Percentiles rank a stretch among this genome's conserved stretches.
phyloP scores from a whole-genome alignment of 2,888 invertebrate genomes.

The Torymus aiolomorphi region DNA sequence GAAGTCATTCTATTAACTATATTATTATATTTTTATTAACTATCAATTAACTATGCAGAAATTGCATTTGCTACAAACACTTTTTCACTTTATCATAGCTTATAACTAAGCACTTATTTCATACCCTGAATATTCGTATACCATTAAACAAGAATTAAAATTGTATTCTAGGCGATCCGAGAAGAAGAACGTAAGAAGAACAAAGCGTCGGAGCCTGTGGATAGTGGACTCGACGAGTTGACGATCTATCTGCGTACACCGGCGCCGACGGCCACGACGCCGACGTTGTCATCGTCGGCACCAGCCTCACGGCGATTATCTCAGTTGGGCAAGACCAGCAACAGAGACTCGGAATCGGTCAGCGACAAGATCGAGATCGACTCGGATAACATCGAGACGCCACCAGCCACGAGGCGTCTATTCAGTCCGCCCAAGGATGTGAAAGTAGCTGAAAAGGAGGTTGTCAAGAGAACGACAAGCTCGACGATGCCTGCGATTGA shows the following conservation, averaged over 20 bases:
- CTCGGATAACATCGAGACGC: constrained; percentile 93
- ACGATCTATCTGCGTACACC: constrained; percentile 60
- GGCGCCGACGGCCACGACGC: constrained; percentile 60
- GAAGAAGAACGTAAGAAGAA: constrained; percentile 74
- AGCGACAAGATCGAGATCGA: constrained; percentile 89
- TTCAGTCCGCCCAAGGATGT: constrained; percentile 81
- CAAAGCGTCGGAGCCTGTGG: constrained; percentile 62
- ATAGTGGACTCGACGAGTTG: constrained; percentile 49
- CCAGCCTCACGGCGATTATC: constrained; percentile 65
- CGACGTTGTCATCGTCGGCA: constrained; percentile 53
- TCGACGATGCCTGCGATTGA: constrained; percentile 61
- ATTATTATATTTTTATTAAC: too few relatives aligned
- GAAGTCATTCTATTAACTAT: not conserved
- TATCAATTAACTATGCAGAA: too few relatives aligned
- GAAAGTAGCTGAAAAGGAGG: constrained; percentile 67
- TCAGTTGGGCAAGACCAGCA: constrained; percentile 63
- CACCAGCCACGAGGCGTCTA: constrained; percentile 86
- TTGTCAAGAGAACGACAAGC: constrained; percentile 65
- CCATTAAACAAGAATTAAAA: not conserved
- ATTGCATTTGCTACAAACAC: too few relatives aligned
- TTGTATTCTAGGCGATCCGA: constrained; percentile 67
- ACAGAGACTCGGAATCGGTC: constrained; percentile 66
- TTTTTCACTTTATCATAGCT: too few relatives aligned
- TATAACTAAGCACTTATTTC: too few relatives aligned
- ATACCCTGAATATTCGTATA: too few relatives aligned